These are phyloP conservation scores for Acrobasis consociella DNA, from an alignment of 2,888 invertebrate species.

Conservation along the genomic window DNA sequence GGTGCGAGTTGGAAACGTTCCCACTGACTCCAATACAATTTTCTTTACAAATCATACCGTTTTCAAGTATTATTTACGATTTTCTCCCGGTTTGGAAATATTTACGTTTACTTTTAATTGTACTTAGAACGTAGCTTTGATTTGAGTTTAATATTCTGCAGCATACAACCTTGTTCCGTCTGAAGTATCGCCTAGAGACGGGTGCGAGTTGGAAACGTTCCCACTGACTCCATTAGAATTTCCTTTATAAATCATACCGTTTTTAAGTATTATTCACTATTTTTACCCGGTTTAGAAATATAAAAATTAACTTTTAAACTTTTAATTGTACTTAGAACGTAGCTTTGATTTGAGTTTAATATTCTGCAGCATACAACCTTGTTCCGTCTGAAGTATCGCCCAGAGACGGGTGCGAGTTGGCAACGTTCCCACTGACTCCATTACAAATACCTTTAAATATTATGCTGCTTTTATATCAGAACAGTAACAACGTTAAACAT, in stretches of 20 bases:
- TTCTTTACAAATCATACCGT: constrained; percentile 10
- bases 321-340: neutral
- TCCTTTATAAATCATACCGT: neutral
- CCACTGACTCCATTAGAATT: constrained; percentile 7
- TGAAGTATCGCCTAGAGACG: constrained; percentile 7
- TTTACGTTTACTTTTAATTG: too few relatives aligned
- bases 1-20: constrained; percentile 5
- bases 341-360: constrained; percentile 15
- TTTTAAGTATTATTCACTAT: neutral
- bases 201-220: constrained; percentile 1
- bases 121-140: too few relatives aligned
- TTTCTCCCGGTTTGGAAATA: too few relatives aligned
- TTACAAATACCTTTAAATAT: constrained; percentile 14
- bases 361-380: constrained; percentile 5
- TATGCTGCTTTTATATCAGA: neutral
- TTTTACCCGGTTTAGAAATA: too few relatives aligned
- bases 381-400: constrained; percentile 5
- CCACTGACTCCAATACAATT: constrained; percentile 8
- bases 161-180: constrained; percentile 7
- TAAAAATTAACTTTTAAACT: too few relatives aligned
- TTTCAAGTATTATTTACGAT: too few relatives aligned
- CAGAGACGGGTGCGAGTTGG: constrained; percentile 8
- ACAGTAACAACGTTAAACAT: too few relatives aligned
- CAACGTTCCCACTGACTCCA: constrained; percentile 9
- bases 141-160: constrained; percentile 8